Evolutionary conservation across 2,113 vertebrate genomes (phyloP), one percentile per base, ranked within the genome.

Genomic region (Lanius ludovicianus): DNA sequence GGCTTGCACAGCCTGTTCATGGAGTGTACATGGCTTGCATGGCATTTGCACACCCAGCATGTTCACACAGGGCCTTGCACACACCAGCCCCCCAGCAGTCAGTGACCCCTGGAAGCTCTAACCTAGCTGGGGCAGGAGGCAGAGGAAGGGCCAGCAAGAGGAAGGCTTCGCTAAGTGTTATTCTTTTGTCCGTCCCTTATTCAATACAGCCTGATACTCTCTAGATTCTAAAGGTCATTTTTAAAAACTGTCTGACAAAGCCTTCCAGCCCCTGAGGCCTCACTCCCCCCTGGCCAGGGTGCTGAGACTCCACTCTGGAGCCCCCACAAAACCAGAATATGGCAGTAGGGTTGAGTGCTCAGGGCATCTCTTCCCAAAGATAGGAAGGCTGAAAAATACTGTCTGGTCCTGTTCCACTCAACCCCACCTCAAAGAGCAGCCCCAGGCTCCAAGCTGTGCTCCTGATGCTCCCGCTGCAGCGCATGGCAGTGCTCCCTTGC

Each of bases 391-490:
- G 53, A 63, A 73, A 49, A 47, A 3, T 11, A 2, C 13, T 21
- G 2, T 68, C 21, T 1, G 2, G 22, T 41, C 89, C 41, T 22
- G n/a, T 25, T 15, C 19, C 3, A 9, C 42, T 24, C 35, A 6
- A 35, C 10, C n/a, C 30, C 53, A 86, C 3, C 33, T 31, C 37
- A 55, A 33, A 44, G 23, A 23, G 27, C 3, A 8, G 28, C 31
- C 33, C 31, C 81, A 74, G 47, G 23, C 16, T 42, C n/a, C 11
- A 3, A 20, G 15, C 21, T 7, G 22, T 31, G 33, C 14, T 92
- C 44, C 77, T 28, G 30, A 8, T 47, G 27, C 18, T 33, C 19
- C 27, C 1, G 0, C 14, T 2, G 1, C 2, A 8, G 18, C 0
- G 0, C 35, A 22, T 0, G 2, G 75, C 91, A 79, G 42, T 0